phyloP scores from a whole-genome alignment of 2,797 vertebrate genomes.

The Amblyraja radiata region DNA sequence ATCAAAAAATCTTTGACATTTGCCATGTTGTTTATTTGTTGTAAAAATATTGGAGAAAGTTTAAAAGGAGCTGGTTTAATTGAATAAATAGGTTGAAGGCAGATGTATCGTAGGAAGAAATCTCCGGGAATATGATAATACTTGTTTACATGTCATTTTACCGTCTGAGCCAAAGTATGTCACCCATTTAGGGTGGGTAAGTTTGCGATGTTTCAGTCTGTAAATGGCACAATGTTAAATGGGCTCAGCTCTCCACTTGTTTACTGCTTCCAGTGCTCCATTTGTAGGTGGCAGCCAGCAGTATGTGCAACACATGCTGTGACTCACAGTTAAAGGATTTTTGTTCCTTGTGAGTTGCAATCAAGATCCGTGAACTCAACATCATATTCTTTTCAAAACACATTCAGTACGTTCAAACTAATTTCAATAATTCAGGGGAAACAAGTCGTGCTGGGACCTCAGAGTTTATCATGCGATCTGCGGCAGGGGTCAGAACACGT shows the following conservation, averaged over 20 bases:
- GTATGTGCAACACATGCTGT: slow-evolving; percentile 24
- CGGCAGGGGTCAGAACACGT: not conserved
- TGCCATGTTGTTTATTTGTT: not conserved
- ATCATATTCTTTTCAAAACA: not conserved
- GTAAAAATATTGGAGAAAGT: not conserved
- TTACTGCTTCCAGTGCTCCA: not conserved
- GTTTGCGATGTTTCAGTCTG: not conserved
- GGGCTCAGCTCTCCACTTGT: not conserved
- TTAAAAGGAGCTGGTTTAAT: not conserved
- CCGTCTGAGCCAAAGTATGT: not conserved
- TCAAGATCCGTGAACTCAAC: slow-evolving; percentile 14
- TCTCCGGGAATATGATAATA: not conserved
- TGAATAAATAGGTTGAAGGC: too few species aligned
- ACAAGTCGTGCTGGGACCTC: too few species aligned
- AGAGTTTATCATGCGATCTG: not conserved
- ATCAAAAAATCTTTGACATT: not conserved
- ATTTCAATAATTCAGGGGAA: slow-evolving; percentile 3
- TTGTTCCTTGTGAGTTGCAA: not conserved
- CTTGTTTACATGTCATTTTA: not conserved
- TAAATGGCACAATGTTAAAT: not conserved
- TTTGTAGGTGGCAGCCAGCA: not conserved
- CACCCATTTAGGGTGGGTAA: not conserved
- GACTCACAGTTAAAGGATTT: slow-evolving; percentile 24
- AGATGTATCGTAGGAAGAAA: not conserved
- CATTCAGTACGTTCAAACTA: slow-evolving; percentile 4